Evolutionary conservation across 2,113 vertebrate genomes (phyloP), one percentile per base, ranked within the genome.

Genomic region (Apeltes quadracus): DNA sequence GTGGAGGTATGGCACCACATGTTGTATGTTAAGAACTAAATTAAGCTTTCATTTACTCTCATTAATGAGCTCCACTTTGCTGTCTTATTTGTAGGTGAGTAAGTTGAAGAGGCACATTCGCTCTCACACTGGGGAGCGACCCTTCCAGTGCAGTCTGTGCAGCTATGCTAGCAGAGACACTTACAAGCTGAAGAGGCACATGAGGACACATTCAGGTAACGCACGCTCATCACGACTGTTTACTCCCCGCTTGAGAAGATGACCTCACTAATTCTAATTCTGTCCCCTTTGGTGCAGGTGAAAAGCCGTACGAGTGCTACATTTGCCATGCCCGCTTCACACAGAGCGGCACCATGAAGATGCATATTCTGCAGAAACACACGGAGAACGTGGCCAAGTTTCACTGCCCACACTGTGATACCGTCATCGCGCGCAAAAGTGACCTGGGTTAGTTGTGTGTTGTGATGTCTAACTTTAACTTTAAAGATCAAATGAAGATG

Each of bases 291-390:
- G 41, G 63, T 79, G 62, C 82, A 99, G 97, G 98, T 62, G 98
- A 99, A 93, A 99, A 99, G 92, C 98, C 98, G 54, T 99, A 99
- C 34, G 98, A 99, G 94, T 99, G 97, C 92, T 99, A 99, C 86
- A 99, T 99, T 91, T 99, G 98, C 92, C 98, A 99, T 5, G 97
- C 98, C 81, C 97, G 98, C 32, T 99, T 99, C 92, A 99, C 98
- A 67, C 98, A 99, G 89, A 99, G 98, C 39, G 98, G 98, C 72
- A 99, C 98, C 82, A 99, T 98, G 98, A 99, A 99, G 93, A 99
- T 99, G 98, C 98, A 99, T 90, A 99, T 99, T 89, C 92, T 99
- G 93, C 97, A 99, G 94, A 99, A 99, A 92, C 98, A 99, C 94
- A 99, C 98, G 0, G 98, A 99, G 89, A 99, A 99, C 2, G 97